A percentile compares a stretch with the other conserved stretches of the same genome.
Conservation (phyloP, 2,888 invertebrate genomes). For the Cinara cedri region DNA sequence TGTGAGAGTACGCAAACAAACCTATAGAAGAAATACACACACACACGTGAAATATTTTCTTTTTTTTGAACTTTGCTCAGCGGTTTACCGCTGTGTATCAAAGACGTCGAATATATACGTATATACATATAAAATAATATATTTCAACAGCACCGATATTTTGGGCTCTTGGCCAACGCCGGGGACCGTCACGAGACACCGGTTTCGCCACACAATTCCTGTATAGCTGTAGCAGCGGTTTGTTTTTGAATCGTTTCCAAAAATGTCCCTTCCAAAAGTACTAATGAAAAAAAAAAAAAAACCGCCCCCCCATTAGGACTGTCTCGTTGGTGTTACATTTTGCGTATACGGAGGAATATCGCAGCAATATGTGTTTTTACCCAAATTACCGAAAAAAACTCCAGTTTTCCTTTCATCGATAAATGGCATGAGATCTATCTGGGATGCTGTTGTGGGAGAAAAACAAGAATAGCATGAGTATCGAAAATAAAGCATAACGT, state of each 20-base stretch:
- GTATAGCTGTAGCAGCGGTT: neutral
- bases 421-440: too few species aligned
- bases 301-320: slow-evolving; percentile 40
- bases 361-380: slow-evolving; percentile 27
- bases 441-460: too few species aligned
- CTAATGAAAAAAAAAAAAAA: slow-evolving; percentile 48
- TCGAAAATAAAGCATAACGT: too few species aligned
- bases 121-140: slow-evolving; percentile 16
- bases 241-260: slow-evolving; percentile 55
- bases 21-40: slow-evolving; percentile 64
- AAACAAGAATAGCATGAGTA: too few species aligned
- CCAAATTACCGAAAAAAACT: slow-evolving; percentile 28
- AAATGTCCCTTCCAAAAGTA: slow-evolving; percentile 45
- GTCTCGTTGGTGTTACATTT: slow-evolving; percentile 20
- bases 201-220: slow-evolving; percentile 54
- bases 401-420: too few species aligned
- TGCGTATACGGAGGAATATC: neutral
- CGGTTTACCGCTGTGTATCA: slow-evolving; percentile 6
- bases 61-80: slow-evolving; percentile 50
- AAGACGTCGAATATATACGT: slow-evolving; percentile 17
- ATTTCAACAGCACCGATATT: slow-evolving; percentile 42
- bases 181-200: slow-evolving; percentile 49
- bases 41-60: neutral
- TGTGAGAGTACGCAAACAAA: slow-evolving; percentile 77
- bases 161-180: slow-evolving; percentile 37